These are phyloP conservation scores for Kradibia gibbosae DNA, from an alignment of 1,140 invertebrate genomes.

Conservation along the genomic window DNA sequence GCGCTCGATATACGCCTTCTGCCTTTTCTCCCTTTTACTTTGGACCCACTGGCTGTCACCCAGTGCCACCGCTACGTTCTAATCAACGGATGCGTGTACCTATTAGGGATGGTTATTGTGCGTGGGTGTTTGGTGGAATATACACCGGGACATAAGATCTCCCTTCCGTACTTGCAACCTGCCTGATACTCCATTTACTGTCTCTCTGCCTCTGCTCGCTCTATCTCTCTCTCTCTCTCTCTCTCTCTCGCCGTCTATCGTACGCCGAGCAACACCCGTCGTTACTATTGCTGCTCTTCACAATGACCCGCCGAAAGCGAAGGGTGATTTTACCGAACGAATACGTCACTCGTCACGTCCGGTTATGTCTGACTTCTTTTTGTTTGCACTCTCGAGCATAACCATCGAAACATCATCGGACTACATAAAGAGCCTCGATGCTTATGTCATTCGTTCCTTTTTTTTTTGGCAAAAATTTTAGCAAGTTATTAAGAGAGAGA, in stretches of 20 bases:
- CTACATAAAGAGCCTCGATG: neutral
- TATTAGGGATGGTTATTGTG: slow-evolving; percentile 69
- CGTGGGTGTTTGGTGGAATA: slow-evolving; percentile 65
- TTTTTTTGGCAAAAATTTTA: neutral
- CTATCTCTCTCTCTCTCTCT: slow-evolving; percentile 41
- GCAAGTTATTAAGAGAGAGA: neutral
- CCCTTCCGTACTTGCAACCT: slow-evolving; percentile 16
- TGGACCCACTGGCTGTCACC: neutral
- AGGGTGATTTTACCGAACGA: slow-evolving; percentile 59
- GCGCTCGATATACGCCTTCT: neutral
- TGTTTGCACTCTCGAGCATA: slow-evolving; percentile 45
- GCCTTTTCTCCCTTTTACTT: slow-evolving; percentile 39
- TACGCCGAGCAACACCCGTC: slow-evolving; percentile 44
- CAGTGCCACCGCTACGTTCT: slow-evolving; percentile 54
- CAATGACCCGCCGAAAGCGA: slow-evolving; percentile 56
- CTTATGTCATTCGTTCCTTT: neutral
- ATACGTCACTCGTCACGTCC: slow-evolving; percentile 67
- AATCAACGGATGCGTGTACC: slow-evolving; percentile 71
- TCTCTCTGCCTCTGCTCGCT: neutral
- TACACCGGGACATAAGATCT: slow-evolving; percentile 22
- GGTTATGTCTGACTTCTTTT: slow-evolving; percentile 62
- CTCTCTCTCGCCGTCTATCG: slow-evolving; percentile 16
- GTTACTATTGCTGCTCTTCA: slow-evolving; percentile 29
- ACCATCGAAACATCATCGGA: neutral
- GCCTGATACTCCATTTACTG: neutral